A percentile compares a stretch with the other conserved stretches of the same genome.
These are phyloP conservation scores for Ceratina australensis DNA, from an alignment of 1,140 invertebrate species.

Conservation along the genomic window DNA sequence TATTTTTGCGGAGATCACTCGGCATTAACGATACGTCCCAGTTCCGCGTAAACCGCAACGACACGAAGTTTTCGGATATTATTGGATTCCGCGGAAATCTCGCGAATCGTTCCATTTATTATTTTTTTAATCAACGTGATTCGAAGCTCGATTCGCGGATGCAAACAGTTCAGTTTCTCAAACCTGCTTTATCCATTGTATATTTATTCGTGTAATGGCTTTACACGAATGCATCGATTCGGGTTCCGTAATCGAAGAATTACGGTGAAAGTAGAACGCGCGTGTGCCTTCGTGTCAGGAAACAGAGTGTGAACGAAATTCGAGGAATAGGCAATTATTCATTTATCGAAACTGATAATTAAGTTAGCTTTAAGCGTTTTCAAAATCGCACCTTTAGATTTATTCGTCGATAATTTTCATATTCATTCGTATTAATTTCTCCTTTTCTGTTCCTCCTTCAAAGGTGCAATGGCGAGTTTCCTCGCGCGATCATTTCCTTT, in stretches of 20 bases:
- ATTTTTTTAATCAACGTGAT: constrained; percentile 1
- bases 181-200: too few relatives aligned
- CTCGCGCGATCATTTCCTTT: background rate
- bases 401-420: background rate
- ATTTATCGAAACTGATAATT: background rate
- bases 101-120: too few relatives aligned
- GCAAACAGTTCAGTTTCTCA: too few relatives aligned
- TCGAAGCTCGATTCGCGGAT: background rate
- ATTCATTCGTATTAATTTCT: background rate
- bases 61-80: too few relatives aligned
- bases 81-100: too few relatives aligned
- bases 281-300: constrained; percentile 40
- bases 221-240: constrained; percentile 9
- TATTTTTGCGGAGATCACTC: too few relatives aligned
- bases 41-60: too few relatives aligned
- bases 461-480: background rate
- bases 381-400: background rate
- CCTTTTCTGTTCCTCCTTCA: background rate
- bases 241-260: constrained; percentile 43
- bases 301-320: constrained; percentile 62
- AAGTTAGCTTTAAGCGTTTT: too few relatives aligned
- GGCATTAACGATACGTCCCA: too few relatives aligned
- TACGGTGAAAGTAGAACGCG: constrained; percentile 54
- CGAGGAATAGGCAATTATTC: background rate
- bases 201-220: too few relatives aligned